A percentile compares a stretch with the other conserved stretches of the same genome.
phyloP scores from a whole-genome alignment of 2,113 vertebrate species.

The Oostethus manadensis region DNA sequence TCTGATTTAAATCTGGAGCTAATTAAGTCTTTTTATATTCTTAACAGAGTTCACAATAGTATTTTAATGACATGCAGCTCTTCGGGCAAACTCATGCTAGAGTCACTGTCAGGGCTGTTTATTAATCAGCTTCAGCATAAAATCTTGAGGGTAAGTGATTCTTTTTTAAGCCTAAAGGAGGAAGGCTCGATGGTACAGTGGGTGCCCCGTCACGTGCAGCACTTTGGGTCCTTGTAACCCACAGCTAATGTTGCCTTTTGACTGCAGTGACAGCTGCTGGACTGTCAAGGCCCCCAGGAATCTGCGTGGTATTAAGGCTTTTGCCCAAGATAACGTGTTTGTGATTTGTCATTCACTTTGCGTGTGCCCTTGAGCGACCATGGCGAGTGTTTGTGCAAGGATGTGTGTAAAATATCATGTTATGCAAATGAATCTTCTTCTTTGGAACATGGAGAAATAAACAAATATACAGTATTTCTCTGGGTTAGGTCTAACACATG shows the following conservation, averaged over 20 bases:
- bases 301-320: slow-evolving; percentile 31
- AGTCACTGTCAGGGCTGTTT: slow-evolving; percentile 12
- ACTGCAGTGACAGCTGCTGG: slow-evolving; percentile 68
- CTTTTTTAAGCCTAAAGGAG: slow-evolving; percentile 29
- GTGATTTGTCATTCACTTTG: slow-evolving; percentile 54
- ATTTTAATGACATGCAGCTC: slow-evolving; percentile 10
- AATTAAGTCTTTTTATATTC: slow-evolving; percentile 46
- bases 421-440: slow-evolving; percentile 26
- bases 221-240: slow-evolving; percentile 43
- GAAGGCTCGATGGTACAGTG: slow-evolving; percentile 38
- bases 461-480: slow-evolving; percentile 17
- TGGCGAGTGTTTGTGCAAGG: slow-evolving; percentile 37
- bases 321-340: slow-evolving; percentile 35
- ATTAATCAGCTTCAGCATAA: slow-evolving; percentile 18
- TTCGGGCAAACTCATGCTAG: not conserved
- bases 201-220: slow-evolving; percentile 49
- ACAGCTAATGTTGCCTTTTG: slow-evolving; percentile 64
- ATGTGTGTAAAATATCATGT: slow-evolving; percentile 43
- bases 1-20: slow-evolving; percentile 41
- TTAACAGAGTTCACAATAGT: slow-evolving; percentile 4
- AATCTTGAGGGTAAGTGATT: slow-evolving; percentile 13
- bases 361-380: slow-evolving; percentile 31
- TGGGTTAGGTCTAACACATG: slow-evolving; percentile 28
- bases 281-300: slow-evolving; percentile 55
- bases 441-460: slow-evolving; percentile 12